These are phyloP conservation scores for Lypha dubia DNA, from an alignment of 2,888 invertebrate genomes.

Conservation along the genomic window DNA sequence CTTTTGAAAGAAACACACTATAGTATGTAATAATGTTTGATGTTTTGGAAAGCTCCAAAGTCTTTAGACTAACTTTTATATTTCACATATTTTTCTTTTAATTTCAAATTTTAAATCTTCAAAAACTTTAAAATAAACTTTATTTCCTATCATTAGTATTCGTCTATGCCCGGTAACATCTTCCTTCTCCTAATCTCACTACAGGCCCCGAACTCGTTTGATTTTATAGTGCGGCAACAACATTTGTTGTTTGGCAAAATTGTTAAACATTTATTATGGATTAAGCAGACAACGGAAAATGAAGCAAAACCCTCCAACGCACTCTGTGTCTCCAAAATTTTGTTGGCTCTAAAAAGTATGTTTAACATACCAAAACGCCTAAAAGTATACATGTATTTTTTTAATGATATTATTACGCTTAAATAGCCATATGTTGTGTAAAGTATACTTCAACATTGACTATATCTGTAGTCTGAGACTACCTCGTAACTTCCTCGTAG, in stretches of 20 bases:
- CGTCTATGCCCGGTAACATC: neutral
- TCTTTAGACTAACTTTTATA: no score
- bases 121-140: no score
- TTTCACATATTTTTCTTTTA: no score
- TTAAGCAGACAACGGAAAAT: neutral
- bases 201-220: neutral
- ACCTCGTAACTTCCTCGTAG: neutral
- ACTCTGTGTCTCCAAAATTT: conserved; percentile 2
- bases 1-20: no score
- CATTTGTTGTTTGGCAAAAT: conserved; percentile 24
- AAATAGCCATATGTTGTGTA: conserved; percentile 44
- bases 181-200: no score
- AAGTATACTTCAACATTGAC: conserved; percentile 6
- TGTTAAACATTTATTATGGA: conserved; percentile 53
- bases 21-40: no score
- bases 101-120: no score
- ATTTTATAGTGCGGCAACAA: conserved; percentile 30
- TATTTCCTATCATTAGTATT: neutral
- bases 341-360: neutral
- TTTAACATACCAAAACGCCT: conserved; percentile 35
- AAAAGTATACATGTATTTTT: conserved; percentile 50
- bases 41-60: no score
- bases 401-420: conserved; percentile 59
- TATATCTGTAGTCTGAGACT: neutral
- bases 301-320: neutral